A percentile compares a stretch with the other conserved stretches of the same genome.
Evolutionary conservation across 2,797 vertebrate genomes (phyloP).

Genomic region (Jordanella pulchra): DNA sequence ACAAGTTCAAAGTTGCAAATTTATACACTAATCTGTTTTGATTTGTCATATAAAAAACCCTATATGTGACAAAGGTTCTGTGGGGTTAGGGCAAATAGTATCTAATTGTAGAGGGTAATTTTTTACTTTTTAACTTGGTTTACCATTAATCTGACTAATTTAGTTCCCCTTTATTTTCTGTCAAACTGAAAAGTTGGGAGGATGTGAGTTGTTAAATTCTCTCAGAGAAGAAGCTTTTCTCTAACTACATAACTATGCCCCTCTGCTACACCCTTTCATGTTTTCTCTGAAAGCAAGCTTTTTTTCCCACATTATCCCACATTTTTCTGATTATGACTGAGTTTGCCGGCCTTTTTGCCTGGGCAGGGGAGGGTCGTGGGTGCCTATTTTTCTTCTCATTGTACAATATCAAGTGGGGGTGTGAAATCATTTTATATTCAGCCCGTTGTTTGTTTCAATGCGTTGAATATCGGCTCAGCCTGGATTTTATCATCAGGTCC

Average conservation of each 20-base stretch:
- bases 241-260: constrained; percentile 4
- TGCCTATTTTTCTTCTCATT: constrained; percentile 65
- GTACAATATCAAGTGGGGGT: constrained; percentile 67
- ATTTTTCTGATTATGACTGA: constrained; percentile 40
- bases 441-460: constrained; percentile 49
- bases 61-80: too few species aligned
- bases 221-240: neutral
- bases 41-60: too few species aligned
- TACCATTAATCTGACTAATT: neutral
- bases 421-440: constrained; percentile 69
- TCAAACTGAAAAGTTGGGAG: neutral
- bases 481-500: constrained; percentile 64
- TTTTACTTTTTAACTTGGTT: neutral
- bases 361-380: constrained; percentile 35
- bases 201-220: neutral
- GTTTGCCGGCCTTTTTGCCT: constrained; percentile 39
- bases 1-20: neutral
- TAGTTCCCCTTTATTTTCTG: neutral
- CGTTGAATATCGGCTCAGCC: constrained; percentile 46
- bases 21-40: neutral
- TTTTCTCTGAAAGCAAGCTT: constrained; percentile 9
- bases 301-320: constrained; percentile 18
- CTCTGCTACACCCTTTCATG: constrained; percentile 11
- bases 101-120: neutral
- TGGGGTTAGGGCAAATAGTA: too few species aligned